Base-by-base conservation (phyloP, 2,888 invertebrate genomes). In the Vannuccia rotundouncinata region DNA sequence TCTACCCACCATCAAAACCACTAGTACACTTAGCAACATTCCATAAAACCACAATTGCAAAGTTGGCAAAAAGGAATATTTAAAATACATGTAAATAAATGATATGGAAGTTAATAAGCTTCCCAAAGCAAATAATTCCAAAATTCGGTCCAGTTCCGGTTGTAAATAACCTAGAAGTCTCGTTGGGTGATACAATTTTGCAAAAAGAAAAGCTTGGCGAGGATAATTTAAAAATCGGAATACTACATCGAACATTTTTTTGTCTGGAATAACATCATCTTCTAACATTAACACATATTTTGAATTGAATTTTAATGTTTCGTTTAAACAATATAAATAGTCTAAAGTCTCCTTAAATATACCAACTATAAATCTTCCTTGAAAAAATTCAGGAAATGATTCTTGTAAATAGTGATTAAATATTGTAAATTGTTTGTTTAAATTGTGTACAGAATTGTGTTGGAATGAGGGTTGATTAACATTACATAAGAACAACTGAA, bases 321-420 rank as follows among this genome's bases (percentile, higher is more conserved):
- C 25, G 22, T 66, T 66, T 66, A 66, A 66, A 66, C 66, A 66
- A 27, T n/a, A 66, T 66, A 22, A 27, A 66, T 66, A 66, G 22
- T 66, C 66, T 66, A 22, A 5, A 13, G 66, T 66, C 25, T 66
- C 66, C 25, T 66, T 66, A 5, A 66, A n/a, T 5, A 45, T 17
- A 17, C 10, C 5, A 45, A n/a, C n/a, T n/a, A n/a, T n/a, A n/a
- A n/a, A n/a, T n/a, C 10, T 45, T 45, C 17, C 45, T 45, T 13
- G 17, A n/a, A n/a, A n/a, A n/a, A n/a, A n/a, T n/a, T n/a, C n/a
- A n/a, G n/a, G n/a, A n/a, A n/a, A n/a, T 13, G 10, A 13, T 45
- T 45, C 17, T 5, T 45, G 5, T 5, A 45, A 5, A 45, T 66
- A 66, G 25, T 22, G 66, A 5, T 66, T 27, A 66, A 66, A 66